These are phyloP conservation scores for Pagetopsis macropterus DNA, from an alignment of 2,797 vertebrate genomes.

Conservation along the genomic window DNA sequence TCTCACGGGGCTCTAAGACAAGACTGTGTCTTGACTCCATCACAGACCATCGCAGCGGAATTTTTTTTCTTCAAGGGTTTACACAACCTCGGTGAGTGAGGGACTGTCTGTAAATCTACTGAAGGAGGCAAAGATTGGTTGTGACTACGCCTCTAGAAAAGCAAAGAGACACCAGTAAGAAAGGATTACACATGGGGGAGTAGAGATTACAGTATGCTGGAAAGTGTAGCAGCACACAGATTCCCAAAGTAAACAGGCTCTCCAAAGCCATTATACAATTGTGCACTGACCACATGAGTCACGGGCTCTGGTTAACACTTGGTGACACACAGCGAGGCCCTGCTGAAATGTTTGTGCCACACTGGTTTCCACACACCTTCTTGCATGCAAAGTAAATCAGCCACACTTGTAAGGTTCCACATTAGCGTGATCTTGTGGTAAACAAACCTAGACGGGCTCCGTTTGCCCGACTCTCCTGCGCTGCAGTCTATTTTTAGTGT, in stretches of 20 bases:
- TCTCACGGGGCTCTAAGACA: slow-evolving; percentile 57
- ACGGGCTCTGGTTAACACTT: slow-evolving; percentile 48
- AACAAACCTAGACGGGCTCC: slow-evolving; percentile 62
- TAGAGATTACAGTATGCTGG: slow-evolving; percentile 24
- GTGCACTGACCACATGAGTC: slow-evolving; percentile 48
- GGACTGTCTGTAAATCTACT: slow-evolving; percentile 41
- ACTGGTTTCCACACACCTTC: slow-evolving; percentile 52
- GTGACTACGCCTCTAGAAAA: slow-evolving; percentile 14
- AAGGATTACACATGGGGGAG: slow-evolving; percentile 29
- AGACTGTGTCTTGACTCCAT: slow-evolving; percentile 67
- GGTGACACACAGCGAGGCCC: slow-evolving; percentile 30
- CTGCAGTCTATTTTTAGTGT: slow-evolving; percentile 71
- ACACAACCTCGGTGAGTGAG: slow-evolving; percentile 21
- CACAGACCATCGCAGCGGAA: slow-evolving; percentile 24
- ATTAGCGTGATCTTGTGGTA: slow-evolving; percentile 54
- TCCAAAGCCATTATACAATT: slow-evolving; percentile 41
- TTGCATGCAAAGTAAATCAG: slow-evolving; percentile 39
- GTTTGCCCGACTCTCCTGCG: slow-evolving; percentile 51
- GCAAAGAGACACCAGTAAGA: slow-evolving; percentile 33
- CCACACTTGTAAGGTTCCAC: slow-evolving; percentile 52
- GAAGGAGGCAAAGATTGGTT: slow-evolving; percentile 28
- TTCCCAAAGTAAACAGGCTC: slow-evolving; percentile 46
- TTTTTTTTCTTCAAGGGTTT: slow-evolving; percentile 29
- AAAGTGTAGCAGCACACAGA: slow-evolving; percentile 37
- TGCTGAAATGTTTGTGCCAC: slow-evolving; percentile 41